These are phyloP conservation scores for Echiichthys vipera DNA, from an alignment of 2,797 vertebrate genomes.

Conservation along the genomic window DNA sequence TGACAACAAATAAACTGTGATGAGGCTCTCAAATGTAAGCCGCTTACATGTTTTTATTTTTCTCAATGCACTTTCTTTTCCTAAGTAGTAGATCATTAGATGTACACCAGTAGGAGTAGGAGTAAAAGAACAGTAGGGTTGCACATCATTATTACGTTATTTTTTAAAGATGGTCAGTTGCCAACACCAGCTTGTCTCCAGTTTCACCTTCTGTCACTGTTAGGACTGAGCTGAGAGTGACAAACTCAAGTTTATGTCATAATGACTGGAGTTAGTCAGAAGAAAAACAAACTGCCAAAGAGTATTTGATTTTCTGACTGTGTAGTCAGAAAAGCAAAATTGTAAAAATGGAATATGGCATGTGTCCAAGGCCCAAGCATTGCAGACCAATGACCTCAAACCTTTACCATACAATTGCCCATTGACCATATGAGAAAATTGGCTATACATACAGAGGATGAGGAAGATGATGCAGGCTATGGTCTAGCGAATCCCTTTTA, in stretches of 20 bases:
- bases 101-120: constrained; percentile 25
- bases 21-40: constrained; percentile 22
- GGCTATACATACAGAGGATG: too few species aligned
- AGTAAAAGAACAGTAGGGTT: constrained; percentile 34
- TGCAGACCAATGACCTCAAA: neutral
- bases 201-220: neutral
- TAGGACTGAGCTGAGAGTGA: neutral
- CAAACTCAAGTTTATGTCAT: neutral
- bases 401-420: neutral
- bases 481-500: too few species aligned
- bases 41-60: neutral
- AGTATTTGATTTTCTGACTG: neutral
- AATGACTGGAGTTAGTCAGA: constrained; percentile 9
- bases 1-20: constrained; percentile 11
- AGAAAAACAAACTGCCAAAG: neutral
- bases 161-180: constrained; percentile 26
- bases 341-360: neutral
- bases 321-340: neutral
- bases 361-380: neutral
- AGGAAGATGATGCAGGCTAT: too few species aligned
- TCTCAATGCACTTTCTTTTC: constrained; percentile 3
- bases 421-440: too few species aligned
- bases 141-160: constrained; percentile 46
- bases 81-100: constrained; percentile 16
- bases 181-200: constrained; percentile 16